Evolutionary conservation across 2,797 vertebrate species (phyloP).

Genomic region (Eurystomus glaucurus): DNA sequence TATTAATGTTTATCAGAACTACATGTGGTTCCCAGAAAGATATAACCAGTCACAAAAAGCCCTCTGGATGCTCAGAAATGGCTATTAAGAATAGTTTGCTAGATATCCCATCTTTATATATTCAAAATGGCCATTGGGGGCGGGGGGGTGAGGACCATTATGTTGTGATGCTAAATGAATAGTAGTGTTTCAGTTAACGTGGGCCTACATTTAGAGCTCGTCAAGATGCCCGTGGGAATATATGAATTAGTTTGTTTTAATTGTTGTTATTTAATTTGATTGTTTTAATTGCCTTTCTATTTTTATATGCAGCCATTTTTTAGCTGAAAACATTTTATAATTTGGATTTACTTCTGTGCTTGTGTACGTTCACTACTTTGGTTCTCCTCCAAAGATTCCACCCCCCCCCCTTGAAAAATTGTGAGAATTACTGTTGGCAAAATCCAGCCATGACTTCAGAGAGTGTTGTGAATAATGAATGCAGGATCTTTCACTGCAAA

Average conservation of each 20-base stretch:
- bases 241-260: conserved; percentile 48
- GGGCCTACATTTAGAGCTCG: not conserved
- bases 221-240: not conserved
- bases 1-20: not conserved
- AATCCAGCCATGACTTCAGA: conserved; percentile 37
- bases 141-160: not conserved
- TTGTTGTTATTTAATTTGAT: conserved; percentile 61
- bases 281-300: conserved; percentile 40
- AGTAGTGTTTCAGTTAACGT: not conserved
- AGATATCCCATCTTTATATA: too few species aligned
- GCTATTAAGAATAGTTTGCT: not conserved
- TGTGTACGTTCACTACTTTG: not conserved
- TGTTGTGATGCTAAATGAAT: not conserved
- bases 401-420: not conserved
- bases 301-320: not conserved
- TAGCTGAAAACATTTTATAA: not conserved
- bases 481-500: not conserved
- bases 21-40: not conserved
- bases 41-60: not conserved
- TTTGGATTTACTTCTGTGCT: not conserved
- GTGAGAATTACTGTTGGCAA: conserved; percentile 60
- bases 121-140: not conserved
- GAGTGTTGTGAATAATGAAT: conserved; percentile 50
- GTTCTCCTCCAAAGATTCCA: conserved; percentile 27
- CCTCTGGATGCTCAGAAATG: not conserved